phyloP scores from a whole-genome alignment of 2,888 invertebrate species.

The Rhagium mordax region DNA sequence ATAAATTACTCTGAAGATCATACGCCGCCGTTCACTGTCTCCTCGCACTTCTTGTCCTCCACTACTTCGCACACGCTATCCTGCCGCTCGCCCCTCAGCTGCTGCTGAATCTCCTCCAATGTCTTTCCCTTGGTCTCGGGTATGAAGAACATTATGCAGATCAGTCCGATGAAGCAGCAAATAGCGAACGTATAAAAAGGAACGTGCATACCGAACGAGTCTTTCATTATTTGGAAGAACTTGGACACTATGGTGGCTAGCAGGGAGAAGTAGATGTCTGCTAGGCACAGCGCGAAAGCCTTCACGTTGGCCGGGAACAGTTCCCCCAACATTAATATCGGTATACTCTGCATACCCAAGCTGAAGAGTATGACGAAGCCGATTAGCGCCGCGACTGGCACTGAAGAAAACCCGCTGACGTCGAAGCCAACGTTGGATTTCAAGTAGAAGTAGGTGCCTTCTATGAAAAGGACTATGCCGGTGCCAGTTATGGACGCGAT shows the following conservation, averaged over 20 bases:
- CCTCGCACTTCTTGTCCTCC: neutral
- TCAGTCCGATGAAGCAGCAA: conserved; percentile 75
- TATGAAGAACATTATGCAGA: conserved; percentile 75
- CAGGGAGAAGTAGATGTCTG: conserved; percentile 71
- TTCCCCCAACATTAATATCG: conserved; percentile 72
- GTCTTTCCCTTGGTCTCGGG: conserved; percentile 83
- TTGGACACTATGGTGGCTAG: conserved; percentile 71
- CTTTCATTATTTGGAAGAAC: conserved; percentile 71
- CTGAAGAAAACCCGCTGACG: conserved; percentile 64
- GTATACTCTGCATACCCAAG: conserved; percentile 72
- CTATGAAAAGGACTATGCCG: conserved; percentile 66
- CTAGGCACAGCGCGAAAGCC: conserved; percentile 73
- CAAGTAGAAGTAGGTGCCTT: conserved; percentile 71
- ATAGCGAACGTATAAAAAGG: conserved; percentile 78
- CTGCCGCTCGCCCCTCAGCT: conserved; percentile 70
- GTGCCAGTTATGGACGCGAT: conserved; percentile 71
- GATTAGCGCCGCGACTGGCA: conserved; percentile 71
- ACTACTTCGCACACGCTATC: conserved; percentile 38
- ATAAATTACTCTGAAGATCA: neutral
- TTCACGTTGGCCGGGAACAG: conserved; percentile 74
- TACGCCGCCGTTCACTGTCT: neutral
- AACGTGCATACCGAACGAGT: conserved; percentile 75
- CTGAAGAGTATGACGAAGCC: conserved; percentile 71
- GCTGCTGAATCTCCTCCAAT: conserved; percentile 78
- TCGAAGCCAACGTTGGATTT: conserved; percentile 65